These are phyloP conservation scores for Nasonia oneida DNA, from an alignment of 2,888 invertebrate species.

Conservation along the genomic window DNA sequence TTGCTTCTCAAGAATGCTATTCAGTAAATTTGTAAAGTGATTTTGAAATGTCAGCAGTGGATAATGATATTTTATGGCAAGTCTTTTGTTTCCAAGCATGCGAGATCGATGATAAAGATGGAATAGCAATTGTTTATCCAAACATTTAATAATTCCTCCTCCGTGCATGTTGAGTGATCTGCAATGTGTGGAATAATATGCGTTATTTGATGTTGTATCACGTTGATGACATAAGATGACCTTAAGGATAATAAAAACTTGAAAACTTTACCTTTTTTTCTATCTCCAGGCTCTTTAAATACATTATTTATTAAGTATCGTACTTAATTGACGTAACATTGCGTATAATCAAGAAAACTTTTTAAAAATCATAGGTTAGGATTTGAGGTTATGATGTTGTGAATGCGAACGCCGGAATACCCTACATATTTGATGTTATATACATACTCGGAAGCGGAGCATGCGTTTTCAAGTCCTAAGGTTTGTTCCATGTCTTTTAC, in stretches of 20 bases:
- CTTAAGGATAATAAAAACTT: neutral
- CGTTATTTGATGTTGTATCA: neutral
- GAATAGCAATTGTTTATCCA: constrained; percentile 36
- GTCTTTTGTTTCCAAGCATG: neutral
- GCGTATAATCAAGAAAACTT: neutral
- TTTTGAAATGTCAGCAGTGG: constrained; percentile 25
- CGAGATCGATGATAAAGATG: constrained; percentile 8
- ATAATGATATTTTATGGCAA: neutral
- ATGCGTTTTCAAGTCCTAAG: no score
- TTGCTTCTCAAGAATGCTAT: constrained; percentile 18
- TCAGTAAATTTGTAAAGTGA: constrained; percentile 45
- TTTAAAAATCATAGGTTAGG: neutral
- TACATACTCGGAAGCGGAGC: no score
- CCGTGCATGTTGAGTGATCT: constrained; percentile 27
- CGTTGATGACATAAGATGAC: neutral
- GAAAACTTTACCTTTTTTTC: constrained; percentile 26
- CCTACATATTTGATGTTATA: no score
- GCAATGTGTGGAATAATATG: constrained; percentile 15
- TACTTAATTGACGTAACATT: constrained; percentile 12
- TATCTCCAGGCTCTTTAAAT: neutral
- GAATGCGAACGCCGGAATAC: neutral
- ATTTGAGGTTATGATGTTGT: neutral
- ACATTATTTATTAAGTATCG: neutral
- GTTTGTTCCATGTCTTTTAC: no score
- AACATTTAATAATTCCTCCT: constrained; percentile 3